These are phyloP conservation scores for Drosophila rhopaloa DNA, from an alignment of 1,140 invertebrate genomes.

Conservation along the genomic window DNA sequence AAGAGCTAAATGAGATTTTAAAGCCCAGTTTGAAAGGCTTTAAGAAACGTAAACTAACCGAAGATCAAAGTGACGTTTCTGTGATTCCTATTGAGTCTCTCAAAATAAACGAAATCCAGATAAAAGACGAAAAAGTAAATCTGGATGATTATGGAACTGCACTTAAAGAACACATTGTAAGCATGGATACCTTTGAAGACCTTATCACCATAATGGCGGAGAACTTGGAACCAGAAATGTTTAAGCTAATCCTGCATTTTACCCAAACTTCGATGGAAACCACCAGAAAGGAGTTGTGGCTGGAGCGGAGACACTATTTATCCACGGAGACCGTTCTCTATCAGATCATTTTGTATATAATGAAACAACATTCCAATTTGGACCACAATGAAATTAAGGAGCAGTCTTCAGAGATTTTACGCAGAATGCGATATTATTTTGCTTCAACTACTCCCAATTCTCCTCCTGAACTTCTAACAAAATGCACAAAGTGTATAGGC, in stretches of 20 bases:
- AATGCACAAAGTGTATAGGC: constrained; percentile 9
- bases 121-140: not conserved
- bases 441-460: constrained; percentile 4
- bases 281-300: constrained; percentile 1
- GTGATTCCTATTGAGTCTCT: not conserved
- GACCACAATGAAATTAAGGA: constrained; percentile 1
- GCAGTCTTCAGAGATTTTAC: constrained; percentile 15
- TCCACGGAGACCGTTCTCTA: constrained; percentile 16
- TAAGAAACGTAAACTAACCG: too few relatives aligned
- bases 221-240: constrained; percentile 1
- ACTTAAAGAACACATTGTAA: constrained; percentile 1
- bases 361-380: constrained; percentile 1
- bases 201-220: constrained; percentile 4
- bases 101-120: not conserved
- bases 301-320: constrained; percentile 8
- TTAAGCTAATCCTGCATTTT: not conserved
- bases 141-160: not conserved
- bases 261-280: constrained; percentile 17
- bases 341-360: constrained; percentile 13
- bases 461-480: not conserved
- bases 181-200: constrained; percentile 1
- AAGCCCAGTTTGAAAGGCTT: not conserved
- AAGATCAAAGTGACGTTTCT: too few relatives aligned
- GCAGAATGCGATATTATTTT: constrained; percentile 11
- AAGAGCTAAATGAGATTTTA: not conserved